Base-by-base conservation (phyloP, 2,888 invertebrate species). In the Acleris sparsana region DNA sequence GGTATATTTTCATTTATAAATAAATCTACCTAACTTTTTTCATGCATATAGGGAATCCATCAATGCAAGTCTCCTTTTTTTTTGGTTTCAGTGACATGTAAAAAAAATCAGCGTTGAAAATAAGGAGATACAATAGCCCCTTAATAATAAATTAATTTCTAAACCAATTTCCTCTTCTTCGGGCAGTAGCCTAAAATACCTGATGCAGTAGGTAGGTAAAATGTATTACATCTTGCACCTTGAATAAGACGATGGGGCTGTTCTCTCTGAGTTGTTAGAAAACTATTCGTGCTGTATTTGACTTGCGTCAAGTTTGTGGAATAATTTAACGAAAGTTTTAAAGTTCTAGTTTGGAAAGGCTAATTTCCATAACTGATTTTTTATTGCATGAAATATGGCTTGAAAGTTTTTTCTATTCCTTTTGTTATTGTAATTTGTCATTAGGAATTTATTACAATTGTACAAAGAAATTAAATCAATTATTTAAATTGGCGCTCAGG, bases 281-380 rank as follows among this genome's bases (percentile, higher is more conserved):
- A 59, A 64, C 64, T 64, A 64, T 60, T 59, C 59, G 29, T 60
- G 59, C 59, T 59, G 44, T 44, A 51, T 60, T 65, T 60, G 60
- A 60, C 64, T 60, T 56, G 55, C 49, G 29, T 13, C n/a, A 44
- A 65, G 60, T 60, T 65, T 60, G 20, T 43, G 25, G 60, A 65
- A 51, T 59, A 60, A 59, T 44, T 65, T 56, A 59, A 60, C 39
- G 44, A 55, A 63, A 60, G 60, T 60, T 65, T 51, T 56, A 65
- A 65, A 51, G 60, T 65, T 29, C 6, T 29, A 65, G 55, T 60
- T 55, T 43, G 29, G 48, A 49, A 53, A 43, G 51, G 9, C 33
- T 33, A 33, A 33, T 33, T 60, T 65, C 60, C 55, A 65, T 55
- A 64, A 53, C 63, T 43, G 29, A 55, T 51, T 65, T 56, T 65